These are phyloP conservation scores for Nyctalus aviator DNA, from an alignment of 2,797 vertebrate genomes.

Conservation along the genomic window DNA sequence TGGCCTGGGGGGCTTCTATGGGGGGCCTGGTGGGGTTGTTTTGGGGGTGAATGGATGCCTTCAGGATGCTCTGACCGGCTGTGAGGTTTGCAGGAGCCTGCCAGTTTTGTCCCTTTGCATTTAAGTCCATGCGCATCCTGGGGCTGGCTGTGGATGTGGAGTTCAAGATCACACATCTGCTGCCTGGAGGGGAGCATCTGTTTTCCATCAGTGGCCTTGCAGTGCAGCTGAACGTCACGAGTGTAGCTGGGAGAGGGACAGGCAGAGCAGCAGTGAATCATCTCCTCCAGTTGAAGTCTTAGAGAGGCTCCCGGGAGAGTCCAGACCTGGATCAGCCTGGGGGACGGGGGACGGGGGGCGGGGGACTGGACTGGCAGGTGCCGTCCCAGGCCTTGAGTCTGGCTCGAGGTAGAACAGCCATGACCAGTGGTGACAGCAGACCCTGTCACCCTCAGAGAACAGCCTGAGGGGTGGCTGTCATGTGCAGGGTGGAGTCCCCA, in stretches of 20 bases:
- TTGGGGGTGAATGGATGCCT: neutral
- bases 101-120: neutral
- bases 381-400: neutral
- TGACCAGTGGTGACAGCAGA: neutral
- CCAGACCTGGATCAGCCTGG: neutral
- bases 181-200: neutral
- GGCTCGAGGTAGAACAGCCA: neutral
- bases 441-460: neutral
- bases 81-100: neutral
- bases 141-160: neutral
- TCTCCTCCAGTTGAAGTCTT: conserved; percentile 32
- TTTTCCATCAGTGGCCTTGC: neutral
- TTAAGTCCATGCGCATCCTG: neutral
- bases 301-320: conserved; percentile 1
- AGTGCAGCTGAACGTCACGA: neutral
- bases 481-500: neutral
- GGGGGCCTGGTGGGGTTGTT: neutral
- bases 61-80: neutral
- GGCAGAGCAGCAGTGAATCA: neutral
- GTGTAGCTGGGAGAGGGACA: neutral
- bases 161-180: too few relatives aligned
- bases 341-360: neutral
- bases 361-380: neutral
- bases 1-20: neutral
- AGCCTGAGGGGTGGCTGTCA: neutral